These are phyloP conservation scores for Crocodylus rhombifer DNA, from an alignment of 2,797 vertebrate genomes.

Conservation along the genomic window DNA sequence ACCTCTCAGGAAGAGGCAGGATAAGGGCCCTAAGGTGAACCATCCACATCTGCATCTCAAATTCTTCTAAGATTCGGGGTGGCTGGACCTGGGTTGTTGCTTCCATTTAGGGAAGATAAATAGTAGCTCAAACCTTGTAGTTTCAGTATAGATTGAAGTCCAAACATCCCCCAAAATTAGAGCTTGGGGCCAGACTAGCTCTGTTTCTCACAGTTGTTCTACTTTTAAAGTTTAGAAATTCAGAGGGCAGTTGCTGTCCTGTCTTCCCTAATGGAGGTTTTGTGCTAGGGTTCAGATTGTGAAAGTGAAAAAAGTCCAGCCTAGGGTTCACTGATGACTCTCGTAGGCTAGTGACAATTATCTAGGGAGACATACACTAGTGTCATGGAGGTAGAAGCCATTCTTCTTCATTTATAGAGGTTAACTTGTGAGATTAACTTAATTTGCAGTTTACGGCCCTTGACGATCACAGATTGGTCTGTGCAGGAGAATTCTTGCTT, in stretches of 20 bases:
- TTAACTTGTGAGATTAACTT: slow-evolving; percentile 60
- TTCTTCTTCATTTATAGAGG: slow-evolving; percentile 54
- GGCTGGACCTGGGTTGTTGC: too few relatives aligned
- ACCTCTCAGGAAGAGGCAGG: background rate
- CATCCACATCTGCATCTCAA: background rate
- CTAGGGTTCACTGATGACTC: slow-evolving; percentile 35
- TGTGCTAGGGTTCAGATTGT: background rate
- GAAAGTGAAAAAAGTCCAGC: background rate
- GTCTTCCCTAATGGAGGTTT: background rate
- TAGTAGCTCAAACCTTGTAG: background rate
- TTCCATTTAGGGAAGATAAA: too few relatives aligned
- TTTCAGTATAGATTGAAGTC: background rate
- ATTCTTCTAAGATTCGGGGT: background rate
- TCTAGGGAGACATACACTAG: background rate
- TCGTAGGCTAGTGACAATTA: slow-evolving; percentile 29
- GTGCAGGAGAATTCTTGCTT: slow-evolving; percentile 17
- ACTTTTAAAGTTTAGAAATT: background rate
- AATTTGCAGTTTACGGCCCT: slow-evolving; percentile 55
- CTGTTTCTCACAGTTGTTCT: background rate
- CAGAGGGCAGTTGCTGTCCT: background rate
- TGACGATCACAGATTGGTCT: slow-evolving; percentile 29
- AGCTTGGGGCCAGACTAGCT: background rate
- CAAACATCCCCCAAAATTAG: background rate
- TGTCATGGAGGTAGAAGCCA: slow-evolving; percentile 28
- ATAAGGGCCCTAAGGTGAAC: background rate